Evolutionary conservation across 2,113 vertebrate genomes (phyloP).

Genomic region (Heptranchias perlo): DNA sequence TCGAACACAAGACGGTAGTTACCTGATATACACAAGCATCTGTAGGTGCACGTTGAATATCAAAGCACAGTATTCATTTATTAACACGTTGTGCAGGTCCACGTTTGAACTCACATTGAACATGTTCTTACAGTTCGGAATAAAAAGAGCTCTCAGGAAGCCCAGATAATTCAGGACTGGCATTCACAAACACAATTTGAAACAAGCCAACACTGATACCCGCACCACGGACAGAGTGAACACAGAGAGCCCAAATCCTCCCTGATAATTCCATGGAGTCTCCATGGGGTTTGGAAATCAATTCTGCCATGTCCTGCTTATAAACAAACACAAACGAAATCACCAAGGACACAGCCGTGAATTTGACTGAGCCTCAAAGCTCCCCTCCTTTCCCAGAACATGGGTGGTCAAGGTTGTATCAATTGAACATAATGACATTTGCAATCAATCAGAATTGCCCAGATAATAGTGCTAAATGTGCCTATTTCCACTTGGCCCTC

Average conservation of each 20-base stretch:
- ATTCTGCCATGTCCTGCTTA: neutral
- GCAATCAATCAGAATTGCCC: neutral
- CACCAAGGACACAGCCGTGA: neutral
- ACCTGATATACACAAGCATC: constrained; percentile 23
- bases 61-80: constrained; percentile 29
- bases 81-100: neutral
- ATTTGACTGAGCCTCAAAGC: neutral
- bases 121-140: neutral
- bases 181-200: constrained; percentile 1
- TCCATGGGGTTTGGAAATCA: neutral
- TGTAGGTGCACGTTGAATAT: constrained; percentile 20
- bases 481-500: neutral
- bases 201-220: neutral
- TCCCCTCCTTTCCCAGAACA: neutral
- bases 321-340: neutral
- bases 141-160: neutral
- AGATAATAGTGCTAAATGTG: neutral
- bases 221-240: neutral
- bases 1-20: constrained; percentile 27
- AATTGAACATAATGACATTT: neutral
- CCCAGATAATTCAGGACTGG: neutral
- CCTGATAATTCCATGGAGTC: neutral
- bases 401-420: neutral
- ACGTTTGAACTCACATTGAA: neutral
- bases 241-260: neutral